Percentiles rank a stretch among this genome's conserved stretches.
These are phyloP conservation scores for Cliona cf. orientalis DNA, from an alignment of 37 sponge, comb jelly and placozoan genomes.

Conservation along the genomic window DNA sequence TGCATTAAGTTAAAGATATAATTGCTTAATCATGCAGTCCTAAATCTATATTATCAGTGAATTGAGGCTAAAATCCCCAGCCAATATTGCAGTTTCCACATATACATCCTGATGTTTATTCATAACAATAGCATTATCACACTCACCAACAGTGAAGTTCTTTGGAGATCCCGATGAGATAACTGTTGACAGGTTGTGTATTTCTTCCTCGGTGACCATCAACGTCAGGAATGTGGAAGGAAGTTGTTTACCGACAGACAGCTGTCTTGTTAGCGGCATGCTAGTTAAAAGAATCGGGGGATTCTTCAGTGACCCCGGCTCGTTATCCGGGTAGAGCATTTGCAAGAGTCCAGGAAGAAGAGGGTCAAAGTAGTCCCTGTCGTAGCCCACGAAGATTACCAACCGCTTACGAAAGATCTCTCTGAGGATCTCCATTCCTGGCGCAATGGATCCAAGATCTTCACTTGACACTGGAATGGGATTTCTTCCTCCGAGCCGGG, in stretches of 20 bases:
- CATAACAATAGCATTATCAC: background rate
- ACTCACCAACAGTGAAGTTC: constrained; percentile 37
- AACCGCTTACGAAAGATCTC: constrained; percentile 20
- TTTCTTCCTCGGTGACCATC: constrained; percentile 12
- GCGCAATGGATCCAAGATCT: background rate
- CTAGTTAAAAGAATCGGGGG: constrained; percentile 41
- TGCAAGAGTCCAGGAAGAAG: constrained; percentile 15
- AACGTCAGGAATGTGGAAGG: background rate
- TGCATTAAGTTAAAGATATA: too few species aligned
- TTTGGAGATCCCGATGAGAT: constrained; percentile 2
- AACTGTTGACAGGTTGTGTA: background rate
- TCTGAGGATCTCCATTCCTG: background rate
- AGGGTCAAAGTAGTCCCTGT: constrained; percentile 18
- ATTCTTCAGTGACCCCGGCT: background rate
- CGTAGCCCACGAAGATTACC: constrained; percentile 34
- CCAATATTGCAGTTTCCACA: too few species aligned
- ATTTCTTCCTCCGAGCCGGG: too few species aligned
- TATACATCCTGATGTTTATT: background rate
- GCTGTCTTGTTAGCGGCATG: background rate
- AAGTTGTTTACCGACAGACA: background rate
- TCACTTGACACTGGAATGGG: too few species aligned
- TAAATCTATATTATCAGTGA: too few species aligned
- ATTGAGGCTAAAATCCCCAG: too few species aligned
- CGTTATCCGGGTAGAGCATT: constrained; percentile 1
- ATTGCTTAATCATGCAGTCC: too few species aligned